phyloP scores from a whole-genome alignment of 2,113 vertebrate genomes.

The Ceuthmochares aereus region DNA sequence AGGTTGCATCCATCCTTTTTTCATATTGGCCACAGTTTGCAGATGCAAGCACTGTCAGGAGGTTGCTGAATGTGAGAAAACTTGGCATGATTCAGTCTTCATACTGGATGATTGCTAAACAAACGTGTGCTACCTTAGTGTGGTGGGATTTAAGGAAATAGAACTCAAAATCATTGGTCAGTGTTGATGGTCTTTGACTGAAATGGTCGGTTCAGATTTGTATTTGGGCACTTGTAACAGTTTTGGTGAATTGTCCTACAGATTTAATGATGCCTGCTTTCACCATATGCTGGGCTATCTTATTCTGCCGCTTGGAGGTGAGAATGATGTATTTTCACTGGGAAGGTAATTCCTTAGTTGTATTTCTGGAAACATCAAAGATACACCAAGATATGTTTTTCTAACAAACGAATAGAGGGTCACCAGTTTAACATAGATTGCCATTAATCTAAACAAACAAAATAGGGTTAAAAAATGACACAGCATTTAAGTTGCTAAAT shows the following conservation, averaged over 20 bases:
- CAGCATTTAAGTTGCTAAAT: background rate
- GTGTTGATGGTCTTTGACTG: background rate
- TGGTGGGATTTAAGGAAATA: background rate
- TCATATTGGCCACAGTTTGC: background rate
- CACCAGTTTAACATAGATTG: background rate
- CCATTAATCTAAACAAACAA: background rate
- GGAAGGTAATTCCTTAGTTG: background rate
- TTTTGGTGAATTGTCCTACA: background rate
- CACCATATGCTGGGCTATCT: background rate
- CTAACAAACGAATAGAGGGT: background rate
- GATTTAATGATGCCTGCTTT: background rate
- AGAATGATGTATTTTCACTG: background rate
- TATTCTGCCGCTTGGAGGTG: background rate
- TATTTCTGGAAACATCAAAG: background rate
- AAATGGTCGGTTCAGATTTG: background rate
- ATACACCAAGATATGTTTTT: background rate
- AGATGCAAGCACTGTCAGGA: background rate
- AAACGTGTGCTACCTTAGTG: background rate
- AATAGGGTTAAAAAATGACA: background rate
- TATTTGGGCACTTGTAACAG: background rate
- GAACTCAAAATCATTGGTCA: background rate
- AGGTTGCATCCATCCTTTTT: background rate
- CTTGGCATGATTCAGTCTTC: background rate
- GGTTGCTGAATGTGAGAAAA: background rate
- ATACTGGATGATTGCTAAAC: background rate